Evolutionary conservation across 2,888 invertebrate genomes (phyloP).

Genomic region (Prosapia bicincta): DNA sequence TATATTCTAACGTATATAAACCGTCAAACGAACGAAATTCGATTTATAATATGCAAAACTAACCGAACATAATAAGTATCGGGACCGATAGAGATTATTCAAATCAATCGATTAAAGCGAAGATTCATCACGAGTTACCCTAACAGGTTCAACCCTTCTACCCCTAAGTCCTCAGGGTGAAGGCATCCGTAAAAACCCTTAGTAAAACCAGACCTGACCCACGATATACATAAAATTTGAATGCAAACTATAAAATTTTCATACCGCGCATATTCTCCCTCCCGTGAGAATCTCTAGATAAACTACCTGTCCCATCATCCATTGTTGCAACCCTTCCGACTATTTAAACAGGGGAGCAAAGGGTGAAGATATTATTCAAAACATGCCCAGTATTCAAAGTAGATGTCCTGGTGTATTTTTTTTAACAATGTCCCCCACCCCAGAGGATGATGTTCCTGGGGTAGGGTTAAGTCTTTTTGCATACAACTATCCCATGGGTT

Average conservation of each 20-base stretch:
- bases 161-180: background rate
- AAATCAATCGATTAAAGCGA: background rate
- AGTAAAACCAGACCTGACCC: conserved; percentile 15
- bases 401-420: conserved; percentile 28
- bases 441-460: conserved; percentile 10
- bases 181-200: conserved; percentile 10
- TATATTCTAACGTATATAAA: no score
- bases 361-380: conserved; percentile 17
- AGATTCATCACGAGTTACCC: background rate
- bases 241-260: conserved; percentile 25
- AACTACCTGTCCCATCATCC: background rate
- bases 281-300: conserved; percentile 18
- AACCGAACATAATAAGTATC: background rate
- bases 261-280: conserved; percentile 20
- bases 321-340: background rate
- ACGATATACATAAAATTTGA: conserved; percentile 29
- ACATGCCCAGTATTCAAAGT: conserved; percentile 27
- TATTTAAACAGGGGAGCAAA: background rate
- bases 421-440: conserved; percentile 20
- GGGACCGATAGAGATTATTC: background rate
- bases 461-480: conserved; percentile 9
- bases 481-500: conserved; percentile 9
- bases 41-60: background rate
- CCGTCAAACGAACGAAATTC: background rate
- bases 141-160: background rate